Base-by-base conservation (phyloP, 1,140 invertebrate species). In the Diprion similis region DNA sequence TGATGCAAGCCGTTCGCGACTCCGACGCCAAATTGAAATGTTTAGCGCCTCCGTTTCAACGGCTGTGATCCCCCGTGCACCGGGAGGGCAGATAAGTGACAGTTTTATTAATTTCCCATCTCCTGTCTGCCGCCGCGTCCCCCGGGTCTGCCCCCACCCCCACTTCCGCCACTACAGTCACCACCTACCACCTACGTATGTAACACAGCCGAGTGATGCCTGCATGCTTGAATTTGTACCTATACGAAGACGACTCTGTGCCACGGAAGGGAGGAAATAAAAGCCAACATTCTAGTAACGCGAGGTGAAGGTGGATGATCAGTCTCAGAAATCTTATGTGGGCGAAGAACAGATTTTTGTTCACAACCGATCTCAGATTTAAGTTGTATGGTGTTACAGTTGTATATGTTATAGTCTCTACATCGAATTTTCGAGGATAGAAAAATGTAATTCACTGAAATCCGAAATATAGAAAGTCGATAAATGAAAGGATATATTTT, bases 21-120 rank as follows among this genome's bases (percentile, higher is more conserved):
- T 75, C 77, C 75, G 77, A 80, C 82, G 81, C 79, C 78, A 84
- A 86, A 86, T 86, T 86, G 86, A 86, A 86, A 86, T 86, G 84
- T 87, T 87, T 86, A 84, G 81, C 80, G 82, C 80, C 80, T 80
- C 51, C 78, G 81, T 84, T 84, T 85, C 78, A 81, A 76, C 78
- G 80, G 80, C 75, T 80, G 79, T 68, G 79, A 81, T 82, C 78
- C 75, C 76, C 71, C 78, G 76, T 78, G 75, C 77, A 72, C 70
- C 24, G 68, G 76, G 75, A 79, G 82, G 87, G 86, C 85, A 87
- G 89, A 90, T 90, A 91, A 92, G 89, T 92, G 91, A 92, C 91
- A 91, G 90, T 91, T 92, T 92, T 92, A 92, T 92, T 92, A 92
- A 92, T 92, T 92, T 91, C 88, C 88, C 89, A 89, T 89, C 89